Percentiles rank a stretch among this genome's conserved stretches.
Conservation (phyloP, 2,888 invertebrate species). For the Zaprionus bogoriensis region DNA sequence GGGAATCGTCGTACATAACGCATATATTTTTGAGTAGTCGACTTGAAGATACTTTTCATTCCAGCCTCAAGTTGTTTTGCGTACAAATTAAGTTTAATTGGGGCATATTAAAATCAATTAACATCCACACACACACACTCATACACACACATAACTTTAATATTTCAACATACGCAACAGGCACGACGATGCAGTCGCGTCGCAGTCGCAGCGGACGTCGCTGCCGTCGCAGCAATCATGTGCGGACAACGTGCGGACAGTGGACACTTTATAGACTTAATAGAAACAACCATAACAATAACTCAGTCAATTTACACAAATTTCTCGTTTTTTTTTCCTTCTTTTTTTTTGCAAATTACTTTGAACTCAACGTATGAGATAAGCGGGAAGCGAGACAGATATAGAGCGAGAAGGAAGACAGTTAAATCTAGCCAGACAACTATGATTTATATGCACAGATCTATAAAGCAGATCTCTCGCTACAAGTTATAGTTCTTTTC, state of each 20-base stretch:
- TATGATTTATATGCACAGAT: constrained; percentile 13
- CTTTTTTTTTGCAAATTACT: constrained; percentile 59
- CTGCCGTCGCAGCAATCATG: constrained; percentile 11
- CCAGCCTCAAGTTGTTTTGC: constrained; percentile 50
- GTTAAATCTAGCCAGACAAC: constrained; percentile 7
- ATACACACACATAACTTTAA: constrained; percentile 18
- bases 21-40: background rate
- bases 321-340: constrained; percentile 10
- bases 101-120: constrained; percentile 80
- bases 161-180: constrained; percentile 24
- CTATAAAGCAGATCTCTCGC: background rate
- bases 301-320: constrained; percentile 61
- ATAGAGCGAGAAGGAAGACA: background rate
- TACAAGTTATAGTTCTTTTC: no score
- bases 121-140: constrained; percentile 31
- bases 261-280: constrained; percentile 36
- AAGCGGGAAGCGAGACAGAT: background rate
- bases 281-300: constrained; percentile 62
- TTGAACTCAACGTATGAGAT: constrained; percentile 52
- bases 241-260: constrained; percentile 25
- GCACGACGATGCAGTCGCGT: constrained; percentile 10
- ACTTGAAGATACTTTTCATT: constrained; percentile 21
- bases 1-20: background rate
- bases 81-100: constrained; percentile 75
- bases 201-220: constrained; percentile 7